These are phyloP conservation scores for Caenorhabditis sp. DNA, from an alignment of 2,888 invertebrate species.

Conservation along the genomic window DNA sequence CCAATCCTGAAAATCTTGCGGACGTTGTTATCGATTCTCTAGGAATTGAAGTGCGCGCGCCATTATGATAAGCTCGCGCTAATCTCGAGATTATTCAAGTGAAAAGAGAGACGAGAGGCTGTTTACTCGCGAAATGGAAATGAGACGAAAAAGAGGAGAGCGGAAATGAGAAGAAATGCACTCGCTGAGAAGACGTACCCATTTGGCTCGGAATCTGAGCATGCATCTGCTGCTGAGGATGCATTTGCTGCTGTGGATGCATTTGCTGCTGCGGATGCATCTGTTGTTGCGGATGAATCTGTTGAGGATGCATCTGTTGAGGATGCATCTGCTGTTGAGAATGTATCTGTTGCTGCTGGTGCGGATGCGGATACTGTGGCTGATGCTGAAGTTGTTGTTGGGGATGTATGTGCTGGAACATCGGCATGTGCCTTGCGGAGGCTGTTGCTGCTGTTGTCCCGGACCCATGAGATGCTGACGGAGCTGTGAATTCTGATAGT, in stretches of 20 bases:
- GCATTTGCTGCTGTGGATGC: no score
- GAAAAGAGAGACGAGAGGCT: conserved; percentile 2
- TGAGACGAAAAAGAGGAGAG: not conserved
- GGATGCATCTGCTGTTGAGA: conserved; percentile 17
- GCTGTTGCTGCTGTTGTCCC: conserved; percentile 6
- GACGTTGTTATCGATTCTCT: conserved; percentile 4
- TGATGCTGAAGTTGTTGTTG: conserved; percentile 1
- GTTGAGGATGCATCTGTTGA: conserved; percentile 25
- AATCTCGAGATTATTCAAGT: conserved; percentile 4
- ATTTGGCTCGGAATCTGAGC: conserved; percentile 23
- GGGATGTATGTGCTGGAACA: conserved; percentile 2
- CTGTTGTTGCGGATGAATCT: no score
- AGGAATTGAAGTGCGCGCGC: not conserved
- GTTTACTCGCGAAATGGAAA: not conserved
- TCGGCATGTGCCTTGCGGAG: conserved; percentile 10
- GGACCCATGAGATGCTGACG: conserved; percentile 35
- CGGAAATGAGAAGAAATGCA: no score
- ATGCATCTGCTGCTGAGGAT: conserved; percentile 23
- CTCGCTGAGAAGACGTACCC: conserved; percentile 22
- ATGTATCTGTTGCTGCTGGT: conserved; percentile 19
- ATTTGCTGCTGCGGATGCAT: no score
- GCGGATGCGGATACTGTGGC: conserved; percentile 14
- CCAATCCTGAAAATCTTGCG: conserved; percentile 36
- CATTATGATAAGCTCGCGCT: conserved; percentile 3
- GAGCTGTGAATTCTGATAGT: conserved; percentile 29